These are phyloP conservation scores for Euglossa dilemma DNA, from an alignment of 1,140 invertebrate genomes.

Conservation along the genomic window DNA sequence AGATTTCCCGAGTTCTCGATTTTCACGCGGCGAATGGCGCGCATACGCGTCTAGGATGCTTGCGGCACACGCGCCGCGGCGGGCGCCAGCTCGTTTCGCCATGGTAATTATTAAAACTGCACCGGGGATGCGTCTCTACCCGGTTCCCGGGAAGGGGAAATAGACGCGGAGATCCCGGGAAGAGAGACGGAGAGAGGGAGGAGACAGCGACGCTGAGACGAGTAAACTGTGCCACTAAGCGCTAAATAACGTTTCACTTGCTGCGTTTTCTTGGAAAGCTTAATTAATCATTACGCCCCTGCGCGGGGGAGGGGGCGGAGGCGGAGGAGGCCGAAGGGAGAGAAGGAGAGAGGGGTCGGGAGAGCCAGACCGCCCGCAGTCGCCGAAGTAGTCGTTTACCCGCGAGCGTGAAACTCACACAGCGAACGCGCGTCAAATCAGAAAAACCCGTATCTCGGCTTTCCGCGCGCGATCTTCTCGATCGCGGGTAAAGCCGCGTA, in stretches of 20 bases:
- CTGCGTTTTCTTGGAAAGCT: conserved; percentile 78
- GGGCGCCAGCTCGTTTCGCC: conserved; percentile 45
- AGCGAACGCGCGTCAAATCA: conserved; percentile 25
- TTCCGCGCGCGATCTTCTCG: conserved; percentile 49
- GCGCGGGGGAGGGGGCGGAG: conserved; percentile 29
- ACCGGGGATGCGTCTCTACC: conserved; percentile 7
- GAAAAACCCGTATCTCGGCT: conserved; percentile 47
- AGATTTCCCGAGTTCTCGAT: conserved; percentile 30
- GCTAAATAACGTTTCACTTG: conserved; percentile 78
- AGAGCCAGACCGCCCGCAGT: conserved; percentile 45
- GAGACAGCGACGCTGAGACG: conserved; percentile 47
- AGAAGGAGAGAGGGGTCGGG: not conserved
- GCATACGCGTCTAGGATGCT: not conserved
- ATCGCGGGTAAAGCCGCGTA: not conserved
- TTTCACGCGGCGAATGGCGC: conserved; percentile 25
- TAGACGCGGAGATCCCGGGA: not conserved
- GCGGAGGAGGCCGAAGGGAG: not conserved
- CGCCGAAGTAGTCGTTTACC: not conserved
- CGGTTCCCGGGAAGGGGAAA: not conserved
- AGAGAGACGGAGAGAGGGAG: not conserved
- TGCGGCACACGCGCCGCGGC: not conserved
- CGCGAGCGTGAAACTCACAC: conserved; percentile 22
- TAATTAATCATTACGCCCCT: conserved; percentile 77
- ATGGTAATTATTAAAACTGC: conserved; percentile 54
- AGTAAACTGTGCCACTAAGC: conserved; percentile 76